phyloP scores from a whole-genome alignment of 2,113 vertebrate species.

The Vombatus ursinus region DNA sequence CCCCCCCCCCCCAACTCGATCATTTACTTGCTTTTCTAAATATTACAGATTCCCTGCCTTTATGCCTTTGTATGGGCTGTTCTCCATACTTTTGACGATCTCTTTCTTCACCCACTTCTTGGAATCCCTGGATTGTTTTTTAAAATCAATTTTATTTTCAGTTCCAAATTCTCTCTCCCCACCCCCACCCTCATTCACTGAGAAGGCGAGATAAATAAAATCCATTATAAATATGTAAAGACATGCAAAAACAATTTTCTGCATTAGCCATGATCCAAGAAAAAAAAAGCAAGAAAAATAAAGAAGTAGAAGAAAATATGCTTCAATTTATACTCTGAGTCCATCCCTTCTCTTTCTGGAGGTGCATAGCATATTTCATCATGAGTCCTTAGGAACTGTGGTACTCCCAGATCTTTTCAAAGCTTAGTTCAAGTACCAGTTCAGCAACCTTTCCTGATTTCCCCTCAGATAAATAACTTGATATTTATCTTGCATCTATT shows the following conservation, averaged over 20 bases:
- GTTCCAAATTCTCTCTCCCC: neutral
- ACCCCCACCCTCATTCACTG: too few relatives aligned
- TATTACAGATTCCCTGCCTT: too few relatives aligned
- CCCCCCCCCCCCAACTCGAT: neutral
- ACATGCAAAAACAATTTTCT: neutral
- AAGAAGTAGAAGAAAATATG: neutral
- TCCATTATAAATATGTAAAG: neutral
- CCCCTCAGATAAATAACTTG: neutral
- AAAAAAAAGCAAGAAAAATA: neutral
- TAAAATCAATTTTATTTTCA: neutral
- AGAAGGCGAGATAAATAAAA: neutral
- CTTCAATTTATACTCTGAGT: neutral
- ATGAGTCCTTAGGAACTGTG: neutral
- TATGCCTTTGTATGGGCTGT: neutral
- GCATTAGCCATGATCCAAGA: neutral
- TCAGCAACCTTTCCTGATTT: neutral
- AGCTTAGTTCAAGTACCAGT: neutral
- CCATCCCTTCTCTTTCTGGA: neutral
- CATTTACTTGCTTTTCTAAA: too few relatives aligned
- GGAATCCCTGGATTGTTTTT: neutral
- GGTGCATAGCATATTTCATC: neutral
- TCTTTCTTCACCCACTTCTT: neutral
- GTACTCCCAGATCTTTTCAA: neutral
- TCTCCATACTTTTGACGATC: neutral
- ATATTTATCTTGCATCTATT: neutral